Percentiles rank a stretch among this genome's conserved stretches.
Conservation (phyloP, 2,797 vertebrate genomes). For the Mus caroli region DNA sequence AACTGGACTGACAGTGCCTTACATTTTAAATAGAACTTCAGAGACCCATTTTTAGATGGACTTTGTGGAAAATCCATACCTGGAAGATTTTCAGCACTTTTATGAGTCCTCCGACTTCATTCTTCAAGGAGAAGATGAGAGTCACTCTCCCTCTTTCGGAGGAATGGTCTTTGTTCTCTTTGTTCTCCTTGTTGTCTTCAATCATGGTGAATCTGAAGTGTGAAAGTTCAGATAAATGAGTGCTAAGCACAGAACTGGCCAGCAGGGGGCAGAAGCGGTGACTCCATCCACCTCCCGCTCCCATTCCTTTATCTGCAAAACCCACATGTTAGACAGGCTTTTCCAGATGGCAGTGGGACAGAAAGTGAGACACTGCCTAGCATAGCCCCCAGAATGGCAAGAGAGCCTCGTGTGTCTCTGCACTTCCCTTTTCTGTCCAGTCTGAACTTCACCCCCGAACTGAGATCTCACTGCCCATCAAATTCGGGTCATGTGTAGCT, state of each 20-base stretch:
- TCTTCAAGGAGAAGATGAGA: conserved; percentile 97
- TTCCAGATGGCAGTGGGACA: neutral
- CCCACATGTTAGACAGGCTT: neutral
- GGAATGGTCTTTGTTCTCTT: conserved; percentile 92
- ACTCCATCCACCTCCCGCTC: neutral
- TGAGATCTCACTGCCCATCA: neutral
- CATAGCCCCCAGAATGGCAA: neutral
- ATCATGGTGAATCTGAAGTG: conserved; percentile 90
- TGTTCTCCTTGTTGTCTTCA: conserved; percentile 96
- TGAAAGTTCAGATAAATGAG: neutral
- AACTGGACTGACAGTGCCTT: neutral
- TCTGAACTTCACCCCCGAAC: neutral
- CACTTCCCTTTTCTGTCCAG: neutral
- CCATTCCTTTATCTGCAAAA: conserved; percentile 24
- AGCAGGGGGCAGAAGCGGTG: neutral
- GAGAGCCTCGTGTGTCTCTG: too few species aligned
- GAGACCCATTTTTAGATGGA: neutral
- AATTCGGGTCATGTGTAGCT: neutral
- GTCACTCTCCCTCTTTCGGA: conserved; percentile 93
- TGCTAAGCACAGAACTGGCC: neutral
- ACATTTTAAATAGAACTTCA: conserved; percentile 11
- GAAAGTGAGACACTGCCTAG: neutral
- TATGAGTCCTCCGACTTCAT: conserved; percentile 98
- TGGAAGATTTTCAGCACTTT: conserved; percentile 98
- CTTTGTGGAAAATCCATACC: conserved; percentile 85